Evolutionary conservation across 2,797 vertebrate species (phyloP).

Genomic region (Artibeus lituratus): DNA sequence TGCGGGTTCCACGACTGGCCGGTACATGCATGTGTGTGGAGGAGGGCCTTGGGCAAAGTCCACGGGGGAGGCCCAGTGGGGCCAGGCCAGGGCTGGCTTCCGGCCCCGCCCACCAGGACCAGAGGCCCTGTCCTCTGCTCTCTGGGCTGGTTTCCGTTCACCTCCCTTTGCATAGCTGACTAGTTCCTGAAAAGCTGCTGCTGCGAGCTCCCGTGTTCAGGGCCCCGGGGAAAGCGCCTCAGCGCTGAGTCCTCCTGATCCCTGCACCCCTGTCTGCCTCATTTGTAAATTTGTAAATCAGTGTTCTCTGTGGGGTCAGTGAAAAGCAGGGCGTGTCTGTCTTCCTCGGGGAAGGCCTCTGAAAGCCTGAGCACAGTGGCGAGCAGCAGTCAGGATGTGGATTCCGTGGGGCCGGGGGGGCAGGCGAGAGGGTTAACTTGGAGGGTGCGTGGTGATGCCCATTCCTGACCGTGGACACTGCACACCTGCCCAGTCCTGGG

Average conservation of each 20-base stretch:
- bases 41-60: not conserved
- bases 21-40: not conserved
- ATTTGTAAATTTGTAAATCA: not conserved
- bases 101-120: not conserved
- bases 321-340: not conserved
- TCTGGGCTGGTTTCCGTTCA: fast-evolving
- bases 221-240: fast-evolving
- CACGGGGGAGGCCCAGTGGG: not conserved
- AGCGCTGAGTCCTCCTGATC: not conserved
- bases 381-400: no score
- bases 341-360: not conserved
- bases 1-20: not conserved
- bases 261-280: not conserved
- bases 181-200: not conserved
- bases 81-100: not conserved
- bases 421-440: fast-evolving
- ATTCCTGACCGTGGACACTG: fast-evolving
- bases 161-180: not conserved
- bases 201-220: not conserved
- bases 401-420: not conserved
- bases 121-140: not conserved
- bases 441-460: fast-evolving
- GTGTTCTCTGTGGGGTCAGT: not conserved
- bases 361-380: not conserved
- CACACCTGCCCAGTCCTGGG: not conserved